Conservation (phyloP, 2,113 vertebrate species). For the Emydura subglobosa region DNA sequence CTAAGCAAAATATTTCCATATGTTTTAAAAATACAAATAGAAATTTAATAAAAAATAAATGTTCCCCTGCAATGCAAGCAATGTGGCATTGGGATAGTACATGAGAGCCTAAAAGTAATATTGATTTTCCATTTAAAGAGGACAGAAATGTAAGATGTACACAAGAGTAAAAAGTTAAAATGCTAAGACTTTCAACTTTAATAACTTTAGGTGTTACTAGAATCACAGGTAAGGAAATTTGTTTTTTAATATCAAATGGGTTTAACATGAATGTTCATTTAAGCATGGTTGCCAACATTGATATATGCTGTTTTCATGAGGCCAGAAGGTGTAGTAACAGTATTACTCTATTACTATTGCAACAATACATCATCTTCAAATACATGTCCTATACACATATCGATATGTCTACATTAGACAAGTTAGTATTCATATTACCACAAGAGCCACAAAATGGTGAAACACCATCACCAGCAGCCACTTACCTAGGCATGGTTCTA, state of each 20-base stretch:
- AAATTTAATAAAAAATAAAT: not conserved
- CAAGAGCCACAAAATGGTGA: not conserved
- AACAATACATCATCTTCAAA: not conserved
- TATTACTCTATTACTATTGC: not conserved
- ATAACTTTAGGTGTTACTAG: not conserved
- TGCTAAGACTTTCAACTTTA: not conserved
- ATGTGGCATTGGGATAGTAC: not conserved
- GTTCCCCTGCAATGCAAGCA: rapidly evolving
- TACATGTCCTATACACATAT: no score
- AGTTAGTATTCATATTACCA: not conserved
- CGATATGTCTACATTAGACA: not conserved
- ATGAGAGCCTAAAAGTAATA: not conserved
- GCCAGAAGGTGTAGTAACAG: not conserved
- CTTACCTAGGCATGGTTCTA: not conserved
- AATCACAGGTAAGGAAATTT: no score
- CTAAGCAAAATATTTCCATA: no score
- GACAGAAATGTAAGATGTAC: not conserved
- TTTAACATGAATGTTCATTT: not conserved
- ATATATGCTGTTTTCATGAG: not conserved
- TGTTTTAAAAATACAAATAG: not conserved
- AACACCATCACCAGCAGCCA: not conserved
- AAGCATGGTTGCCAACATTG: not conserved
- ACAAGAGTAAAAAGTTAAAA: not conserved
- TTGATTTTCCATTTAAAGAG: not conserved
- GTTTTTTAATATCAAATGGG: no score